Evolutionary conservation across 2,797 vertebrate species (phyloP).

Genomic region (Megalops cyprinoides): DNA sequence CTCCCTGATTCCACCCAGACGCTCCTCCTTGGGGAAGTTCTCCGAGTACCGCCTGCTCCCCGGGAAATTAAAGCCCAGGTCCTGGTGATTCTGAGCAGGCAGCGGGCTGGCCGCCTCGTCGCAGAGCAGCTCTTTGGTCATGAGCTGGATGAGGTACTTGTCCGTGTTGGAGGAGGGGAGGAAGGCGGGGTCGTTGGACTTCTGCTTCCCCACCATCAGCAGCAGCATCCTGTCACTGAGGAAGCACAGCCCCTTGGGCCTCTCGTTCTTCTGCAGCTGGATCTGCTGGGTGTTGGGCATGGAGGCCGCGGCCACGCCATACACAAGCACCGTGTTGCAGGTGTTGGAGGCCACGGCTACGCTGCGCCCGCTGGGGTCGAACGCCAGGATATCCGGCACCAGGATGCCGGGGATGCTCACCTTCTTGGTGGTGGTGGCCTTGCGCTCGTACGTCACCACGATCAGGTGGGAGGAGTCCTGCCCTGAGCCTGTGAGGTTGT

Average conservation of each 20-base stretch:
- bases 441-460: slow-evolving; percentile 87
- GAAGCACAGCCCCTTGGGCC: slow-evolving; percentile 92
- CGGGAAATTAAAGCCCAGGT: slow-evolving; percentile 60
- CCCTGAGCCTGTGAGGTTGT: slow-evolving; percentile 80
- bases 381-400: slow-evolving; percentile 90
- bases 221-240: slow-evolving; percentile 83
- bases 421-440: slow-evolving; percentile 84
- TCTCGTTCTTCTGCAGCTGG: slow-evolving; percentile 84
- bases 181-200: slow-evolving; percentile 83
- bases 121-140: slow-evolving; percentile 76
- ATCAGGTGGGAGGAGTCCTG: slow-evolving; percentile 91
- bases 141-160: slow-evolving; percentile 83
- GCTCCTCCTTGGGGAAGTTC: slow-evolving; percentile 64
- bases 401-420: slow-evolving; percentile 90
- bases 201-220: slow-evolving; percentile 87
- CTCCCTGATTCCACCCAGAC: slow-evolving; percentile 67
- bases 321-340: slow-evolving; percentile 85
- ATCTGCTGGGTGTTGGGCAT: slow-evolving; percentile 89
- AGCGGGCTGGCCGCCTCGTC: slow-evolving; percentile 58
- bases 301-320: slow-evolving; percentile 79
- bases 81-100: slow-evolving; percentile 51
- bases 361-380: slow-evolving; percentile 78
- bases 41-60: slow-evolving; percentile 81
- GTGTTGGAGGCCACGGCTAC: slow-evolving; percentile 90
- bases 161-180: slow-evolving; percentile 88